phyloP scores from a whole-genome alignment of 2,888 invertebrate species.

The Oeneis ivallda region DNA sequence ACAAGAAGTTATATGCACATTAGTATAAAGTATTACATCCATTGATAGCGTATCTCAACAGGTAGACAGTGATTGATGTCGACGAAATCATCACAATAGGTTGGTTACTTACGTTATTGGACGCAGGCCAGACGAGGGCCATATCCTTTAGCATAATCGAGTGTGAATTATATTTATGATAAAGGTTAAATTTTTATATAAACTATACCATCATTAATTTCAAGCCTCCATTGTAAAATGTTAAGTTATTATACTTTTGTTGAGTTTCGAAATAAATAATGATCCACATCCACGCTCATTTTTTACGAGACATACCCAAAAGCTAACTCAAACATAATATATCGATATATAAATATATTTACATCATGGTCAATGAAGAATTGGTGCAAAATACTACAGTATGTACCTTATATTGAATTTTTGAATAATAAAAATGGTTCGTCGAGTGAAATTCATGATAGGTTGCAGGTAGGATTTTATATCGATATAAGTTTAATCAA shows the following conservation, averaged over 20 bases:
- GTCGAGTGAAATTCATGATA: constrained; percentile 28
- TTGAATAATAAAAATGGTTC: constrained; percentile 26
- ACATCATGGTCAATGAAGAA: neutral
- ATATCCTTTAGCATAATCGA: neutral
- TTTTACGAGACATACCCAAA: constrained; percentile 43
- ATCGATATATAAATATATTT: constrained; percentile 42
- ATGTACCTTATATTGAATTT: constrained; percentile 10
- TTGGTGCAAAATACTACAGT: constrained; percentile 8
- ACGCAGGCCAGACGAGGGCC: constrained; percentile 44
- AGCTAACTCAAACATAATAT: constrained; percentile 50
- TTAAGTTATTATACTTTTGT: neutral
- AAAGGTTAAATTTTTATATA: neutral
- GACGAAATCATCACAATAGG: constrained; percentile 47
- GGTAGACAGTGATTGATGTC: constrained; percentile 57
- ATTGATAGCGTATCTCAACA: constrained; percentile 25
- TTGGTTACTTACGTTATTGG: constrained; percentile 48
- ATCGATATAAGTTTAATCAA: constrained; percentile 41
- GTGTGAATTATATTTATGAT: neutral
- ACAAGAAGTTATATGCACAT: neutral
- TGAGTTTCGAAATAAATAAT: neutral
- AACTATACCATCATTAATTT: neutral
- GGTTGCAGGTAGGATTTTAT: constrained; percentile 35
- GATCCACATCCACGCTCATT: neutral
- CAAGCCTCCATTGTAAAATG: neutral
- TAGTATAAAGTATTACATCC: constrained; percentile 13